Base-by-base conservation (phyloP, 2,888 invertebrate genomes). In the Volucella inflata region DNA sequence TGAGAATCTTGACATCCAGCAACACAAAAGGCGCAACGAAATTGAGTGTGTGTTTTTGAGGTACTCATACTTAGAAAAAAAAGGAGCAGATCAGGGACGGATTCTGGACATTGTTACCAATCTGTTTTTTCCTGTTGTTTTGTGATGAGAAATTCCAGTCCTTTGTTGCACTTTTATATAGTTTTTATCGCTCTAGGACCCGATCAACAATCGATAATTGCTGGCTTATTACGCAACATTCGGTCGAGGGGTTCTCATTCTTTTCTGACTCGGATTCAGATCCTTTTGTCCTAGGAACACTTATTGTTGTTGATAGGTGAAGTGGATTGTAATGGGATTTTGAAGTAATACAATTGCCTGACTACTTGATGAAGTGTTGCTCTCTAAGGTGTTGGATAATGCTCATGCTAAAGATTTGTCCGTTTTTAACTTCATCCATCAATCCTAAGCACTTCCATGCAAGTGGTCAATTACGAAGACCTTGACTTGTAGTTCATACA, bases 1-100 rank as follows among this genome's bases (percentile, higher is more conserved):
- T 84, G 80, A 21, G 65, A 75, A 76, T 84, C 80, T 80, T 84
- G 70, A 84, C 84, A 80, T 80, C 75, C 75, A 80, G 80, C 51
- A 75, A 80, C 30, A 30, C 30, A 30, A 84, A 75, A 80, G 76
- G 80, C 68, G 64, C 79, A 79, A 79, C 78, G 40, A 65, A 38
- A 74, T 68, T 57, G 46, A 44, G 21, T 59, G 14, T 42, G 40
- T 67, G 57, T 68, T 42, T 71, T 55, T 64, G 11, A 30, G 6
- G 30, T 30, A 6, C 4, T 30, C 10, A n/a, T n/a, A n/a, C n/a
- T n/a, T n/a, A n/a, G 50, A 10, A 16, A 64, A 74, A 11, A 64
- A 64, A 72, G 64, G 46, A 42, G 9, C 14, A 21, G 51, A 53
- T 59, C 59, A 40, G 30, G 6, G 6, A 30, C 6, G 30, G 6